Conservation (phyloP, 2,888 invertebrate genomes). For the Idaea dimidiata region DNA sequence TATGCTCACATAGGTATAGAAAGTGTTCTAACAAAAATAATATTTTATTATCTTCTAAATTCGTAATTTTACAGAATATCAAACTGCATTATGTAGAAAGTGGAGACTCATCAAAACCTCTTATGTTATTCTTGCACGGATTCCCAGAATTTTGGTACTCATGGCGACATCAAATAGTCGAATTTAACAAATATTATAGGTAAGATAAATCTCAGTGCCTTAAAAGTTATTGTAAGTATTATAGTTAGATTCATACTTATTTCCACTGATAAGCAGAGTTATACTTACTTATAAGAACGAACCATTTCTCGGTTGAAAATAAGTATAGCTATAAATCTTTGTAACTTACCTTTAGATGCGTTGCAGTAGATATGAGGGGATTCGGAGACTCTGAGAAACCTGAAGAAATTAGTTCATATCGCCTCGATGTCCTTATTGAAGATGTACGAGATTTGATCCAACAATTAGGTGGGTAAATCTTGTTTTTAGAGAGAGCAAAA, state of each 20-base stretch:
- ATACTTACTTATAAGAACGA: no score
- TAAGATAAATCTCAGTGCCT: constrained; percentile 31
- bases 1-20: no score
- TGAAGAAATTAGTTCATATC: constrained; percentile 68
- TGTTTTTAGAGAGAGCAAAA: no score
- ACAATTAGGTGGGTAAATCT: constrained; percentile 59
- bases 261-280: no score
- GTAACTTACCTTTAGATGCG: constrained; percentile 66
- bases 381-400: constrained; percentile 86
- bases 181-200: constrained; percentile 83
- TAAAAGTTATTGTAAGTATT: no score
- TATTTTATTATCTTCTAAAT: no score
- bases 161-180: constrained; percentile 85
- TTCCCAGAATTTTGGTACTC: constrained; percentile 90
- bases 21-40: no score
- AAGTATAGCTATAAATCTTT: background rate
- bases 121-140: constrained; percentile 87
- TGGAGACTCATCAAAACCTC: constrained; percentile 82
- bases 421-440: constrained; percentile 72
- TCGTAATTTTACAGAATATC: constrained; percentile 78
- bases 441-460: constrained; percentile 82
- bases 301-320: background rate
- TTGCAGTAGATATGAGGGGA: constrained; percentile 86
- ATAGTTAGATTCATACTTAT: no score
- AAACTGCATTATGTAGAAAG: constrained; percentile 85